Evolutionary conservation across 2,797 vertebrate species (phyloP).

Genomic region (Acrocephalus scirpaceus): DNA sequence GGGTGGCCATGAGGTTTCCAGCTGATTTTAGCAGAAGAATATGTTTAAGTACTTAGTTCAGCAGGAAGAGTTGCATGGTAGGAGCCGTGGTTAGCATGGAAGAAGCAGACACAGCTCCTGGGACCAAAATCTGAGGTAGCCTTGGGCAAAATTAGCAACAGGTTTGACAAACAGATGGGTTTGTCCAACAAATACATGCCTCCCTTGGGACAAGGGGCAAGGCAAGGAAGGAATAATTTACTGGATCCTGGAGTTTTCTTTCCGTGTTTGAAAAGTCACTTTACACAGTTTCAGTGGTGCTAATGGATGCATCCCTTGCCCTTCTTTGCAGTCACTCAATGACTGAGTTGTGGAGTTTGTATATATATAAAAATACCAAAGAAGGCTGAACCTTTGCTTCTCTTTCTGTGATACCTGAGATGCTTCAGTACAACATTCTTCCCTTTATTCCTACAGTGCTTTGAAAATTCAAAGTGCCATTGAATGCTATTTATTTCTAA

Average conservation of each 20-base stretch:
- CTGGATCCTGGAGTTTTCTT: neutral
- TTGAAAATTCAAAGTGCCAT: neutral
- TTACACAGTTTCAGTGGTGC: neutral
- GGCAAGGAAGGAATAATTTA: neutral
- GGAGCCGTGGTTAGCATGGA: neutral
- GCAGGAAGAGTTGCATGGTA: neutral
- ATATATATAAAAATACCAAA: neutral
- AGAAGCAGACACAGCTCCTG: neutral
- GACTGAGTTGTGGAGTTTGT: neutral
- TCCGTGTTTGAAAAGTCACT: neutral
- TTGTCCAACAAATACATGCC: neutral
- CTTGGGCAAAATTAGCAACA: neutral
- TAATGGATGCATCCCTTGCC: neutral
- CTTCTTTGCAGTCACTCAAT: neutral
- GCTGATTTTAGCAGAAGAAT: neutral
- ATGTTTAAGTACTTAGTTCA: neutral
- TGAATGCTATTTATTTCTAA: neutral
- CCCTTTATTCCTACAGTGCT: neutral
- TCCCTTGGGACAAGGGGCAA: neutral
- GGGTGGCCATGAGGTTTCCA: neutral
- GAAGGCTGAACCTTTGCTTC: neutral
- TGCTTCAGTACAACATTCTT: neutral
- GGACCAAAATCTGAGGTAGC: neutral
- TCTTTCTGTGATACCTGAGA: neutral
- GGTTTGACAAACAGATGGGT: neutral